Evolutionary conservation across 2,113 vertebrate genomes (phyloP).

Genomic region (Brachypodius melanocephalos): DNA sequence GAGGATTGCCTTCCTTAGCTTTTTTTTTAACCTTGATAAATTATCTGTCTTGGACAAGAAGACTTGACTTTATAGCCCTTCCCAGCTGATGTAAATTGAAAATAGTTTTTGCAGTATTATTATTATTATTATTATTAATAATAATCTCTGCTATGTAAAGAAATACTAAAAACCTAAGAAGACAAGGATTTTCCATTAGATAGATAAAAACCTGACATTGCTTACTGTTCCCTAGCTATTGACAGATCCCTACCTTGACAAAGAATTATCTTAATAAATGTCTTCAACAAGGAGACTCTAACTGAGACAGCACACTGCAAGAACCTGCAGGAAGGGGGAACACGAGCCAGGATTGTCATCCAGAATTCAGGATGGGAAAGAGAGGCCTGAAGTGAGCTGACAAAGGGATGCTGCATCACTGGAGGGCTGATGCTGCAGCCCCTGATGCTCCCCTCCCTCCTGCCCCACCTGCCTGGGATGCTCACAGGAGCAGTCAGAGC

Average conservation of each 20-base stretch:
- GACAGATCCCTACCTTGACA: not conserved
- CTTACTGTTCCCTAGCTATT: not conserved
- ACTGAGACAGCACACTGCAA: not conserved
- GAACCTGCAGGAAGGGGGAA: not conserved
- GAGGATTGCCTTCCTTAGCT: not conserved
- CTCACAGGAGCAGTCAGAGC: not conserved
- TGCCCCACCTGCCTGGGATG: not conserved
- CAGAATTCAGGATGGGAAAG: not conserved
- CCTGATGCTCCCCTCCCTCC: fast-evolving
- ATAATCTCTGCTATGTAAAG: not conserved
- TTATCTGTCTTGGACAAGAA: not conserved
- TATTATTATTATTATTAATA: not conserved
- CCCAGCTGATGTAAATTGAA: not conserved
- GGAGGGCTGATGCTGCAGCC: not conserved
- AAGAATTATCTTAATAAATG: constrained; percentile 12
- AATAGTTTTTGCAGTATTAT: not conserved
- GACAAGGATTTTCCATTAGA: not conserved
- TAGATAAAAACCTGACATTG: not conserved
- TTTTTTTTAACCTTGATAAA: not conserved
- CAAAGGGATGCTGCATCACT: not conserved
- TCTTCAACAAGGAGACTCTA: not conserved
- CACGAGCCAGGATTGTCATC: not conserved
- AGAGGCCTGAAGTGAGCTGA: constrained; percentile 6
- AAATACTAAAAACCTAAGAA: not conserved
- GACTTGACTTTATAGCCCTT: not conserved